These are phyloP conservation scores for Pygocentrus nattereri DNA, from an alignment of 2,797 vertebrate genomes.

Conservation along the genomic window DNA sequence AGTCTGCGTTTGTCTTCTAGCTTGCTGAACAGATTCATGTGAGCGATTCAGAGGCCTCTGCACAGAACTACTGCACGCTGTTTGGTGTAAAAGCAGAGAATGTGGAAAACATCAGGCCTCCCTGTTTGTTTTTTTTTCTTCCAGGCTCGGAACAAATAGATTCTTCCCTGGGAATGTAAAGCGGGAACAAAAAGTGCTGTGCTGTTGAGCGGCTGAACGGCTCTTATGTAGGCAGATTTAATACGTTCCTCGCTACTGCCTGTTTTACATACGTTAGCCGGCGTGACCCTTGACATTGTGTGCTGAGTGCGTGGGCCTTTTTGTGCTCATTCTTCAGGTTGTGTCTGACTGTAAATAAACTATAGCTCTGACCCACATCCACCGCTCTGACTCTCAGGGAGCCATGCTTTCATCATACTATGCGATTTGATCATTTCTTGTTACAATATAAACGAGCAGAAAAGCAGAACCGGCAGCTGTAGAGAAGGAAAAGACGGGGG, in stretches of 20 bases:
- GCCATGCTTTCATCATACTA: neutral
- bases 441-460: neutral
- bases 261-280: conserved; percentile 17
- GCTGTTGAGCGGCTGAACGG: neutral
- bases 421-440: neutral
- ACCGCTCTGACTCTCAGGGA: neutral
- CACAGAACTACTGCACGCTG: neutral
- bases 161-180: neutral
- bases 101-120: neutral
- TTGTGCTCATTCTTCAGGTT: neutral
- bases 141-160: neutral
- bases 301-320: neutral
- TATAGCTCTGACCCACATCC: neutral
- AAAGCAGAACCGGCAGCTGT: neutral
- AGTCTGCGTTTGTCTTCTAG: conserved; percentile 14
- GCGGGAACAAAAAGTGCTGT: neutral
- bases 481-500: too few relatives aligned
- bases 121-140: neutral
- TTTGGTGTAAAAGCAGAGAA: neutral
- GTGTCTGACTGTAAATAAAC: neutral
- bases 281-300: neutral
- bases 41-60: neutral
- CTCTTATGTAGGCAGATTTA: too few relatives aligned
- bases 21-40: conserved; percentile 22
- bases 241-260: neutral